Base-by-base conservation (phyloP, 2,797 vertebrate genomes). In the Danio albolineatus region DNA sequence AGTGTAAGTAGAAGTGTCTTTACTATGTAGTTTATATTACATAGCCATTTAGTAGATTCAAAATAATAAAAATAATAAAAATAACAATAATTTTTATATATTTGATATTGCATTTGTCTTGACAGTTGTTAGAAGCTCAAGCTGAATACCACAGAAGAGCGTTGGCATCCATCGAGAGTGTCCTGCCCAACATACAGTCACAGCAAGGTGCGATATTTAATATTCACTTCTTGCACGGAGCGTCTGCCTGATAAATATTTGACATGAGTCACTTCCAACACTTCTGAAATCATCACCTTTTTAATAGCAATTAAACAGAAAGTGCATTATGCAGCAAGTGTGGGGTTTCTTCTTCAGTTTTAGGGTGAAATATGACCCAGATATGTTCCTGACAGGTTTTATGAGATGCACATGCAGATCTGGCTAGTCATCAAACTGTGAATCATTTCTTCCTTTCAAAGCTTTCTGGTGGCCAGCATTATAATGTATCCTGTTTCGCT, bases 61-160 rank as follows among this genome's bases (percentile, higher is more conserved):
- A 59, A 21, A 48, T 66, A 0, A 44, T 46, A 53, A 53, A 3
- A n/a, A n/a, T 28, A 28, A 28, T 28, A 28, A 28, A 28, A 28
- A 1, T 28, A 28, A 1, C n/a, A n/a, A 14, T 12, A 14, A n/a
- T n/a, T n/a, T n/a, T n/a, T n/a, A n/a, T n/a, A n/a, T n/a, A n/a
- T n/a, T n/a, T n/a, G n/a, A n/a, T n/a, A n/a, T n/a, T 41, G 1
- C 82, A 4, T 83, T 39, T 57, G 46, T n/a, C 8, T 65, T 92
- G 83, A 85, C 94, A 99, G 98, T 94, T 99, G 90, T 94, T 99
- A 93, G 96, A 97, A 92, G 94, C 96, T 85, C 98, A 99, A 94
- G 98, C 97, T 84, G 97, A 98, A 81, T 99, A 98, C 93, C 98
- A 99, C 95, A 96, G 96, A 93, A 97, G 90, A 94, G 95, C 97